Base-by-base conservation (phyloP, 2,113 vertebrate genomes). In the Peucedramus taeniatus region DNA sequence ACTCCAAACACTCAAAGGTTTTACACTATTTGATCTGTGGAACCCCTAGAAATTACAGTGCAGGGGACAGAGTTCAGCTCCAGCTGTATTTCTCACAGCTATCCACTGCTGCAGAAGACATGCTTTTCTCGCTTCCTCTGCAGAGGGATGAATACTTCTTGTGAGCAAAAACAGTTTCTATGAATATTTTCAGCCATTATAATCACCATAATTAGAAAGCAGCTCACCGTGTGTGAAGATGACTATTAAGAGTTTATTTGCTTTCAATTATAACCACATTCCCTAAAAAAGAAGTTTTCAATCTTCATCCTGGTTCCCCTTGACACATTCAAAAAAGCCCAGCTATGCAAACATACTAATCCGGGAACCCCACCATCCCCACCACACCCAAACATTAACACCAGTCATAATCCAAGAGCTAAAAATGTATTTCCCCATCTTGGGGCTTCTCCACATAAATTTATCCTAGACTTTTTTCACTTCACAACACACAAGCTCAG, bases 291-390 rank as follows among this genome's bases (percentile, higher is more conserved):
- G 63, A 74, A 75, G 57, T 86, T 95, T 90, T 82, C 82, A 90
- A 53, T 87, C 92, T 93, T 96, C n/a, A 74, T 72, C 60, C 56
- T 78, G 23, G 37, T 71, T 86, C 69, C 69, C 83, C 83, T 64
- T 94, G 82, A 96, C 92, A 88, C 75, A 80, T 91, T 81, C 3
- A 17, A 61, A 96, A 68, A 94, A 96, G 92, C 26, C 59, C 92
- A 96, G 86, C 64, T 95, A 93, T 54, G 86, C 83, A 94, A 96
- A 96, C 83, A 89, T 77, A 84, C 92, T 96, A 94, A 92, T 94
- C 88, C 3, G 0, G 86, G 83, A 93, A 82, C 45, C 53, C 81
- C 91, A 92, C 56, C 83, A 75, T 39, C 63, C 53, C 68, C 76
- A 96, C 83, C 96, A 94, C 93, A 96, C 93, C 92, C 92, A 93